Evolutionary conservation across 2,888 invertebrate species (phyloP).

Genomic region (Drosophila emarginata): DNA sequence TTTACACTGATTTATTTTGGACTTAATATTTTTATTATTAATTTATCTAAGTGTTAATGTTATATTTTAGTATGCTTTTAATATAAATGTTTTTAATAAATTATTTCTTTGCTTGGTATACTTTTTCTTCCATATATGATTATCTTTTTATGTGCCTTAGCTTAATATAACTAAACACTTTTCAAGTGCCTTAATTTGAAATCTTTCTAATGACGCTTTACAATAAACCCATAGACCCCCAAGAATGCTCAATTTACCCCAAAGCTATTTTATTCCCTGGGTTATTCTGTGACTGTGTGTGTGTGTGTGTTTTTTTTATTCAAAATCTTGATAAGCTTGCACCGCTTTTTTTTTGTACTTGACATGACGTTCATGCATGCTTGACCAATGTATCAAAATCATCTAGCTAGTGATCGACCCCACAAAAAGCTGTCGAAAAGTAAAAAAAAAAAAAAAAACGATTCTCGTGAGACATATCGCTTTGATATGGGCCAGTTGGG

Average conservation of each 20-base stretch:
- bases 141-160: too few species aligned
- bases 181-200: not conserved
- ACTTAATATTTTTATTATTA: too few species aligned
- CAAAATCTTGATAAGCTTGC: conserved; percentile 47
- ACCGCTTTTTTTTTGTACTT: conserved; percentile 39
- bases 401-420: conserved; percentile 22
- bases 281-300: not conserved
- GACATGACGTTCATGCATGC: conserved; percentile 65
- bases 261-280: conserved; percentile 10
- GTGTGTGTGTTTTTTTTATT: not conserved
- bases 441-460: conserved; percentile 3
- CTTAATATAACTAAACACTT: not conserved
- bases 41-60: too few species aligned
- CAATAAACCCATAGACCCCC: not conserved
- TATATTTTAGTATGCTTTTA: too few species aligned
- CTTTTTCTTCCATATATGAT: too few species aligned
- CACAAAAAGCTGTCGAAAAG: conserved; percentile 37
- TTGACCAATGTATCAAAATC: conserved; percentile 26
- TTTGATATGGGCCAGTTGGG: conserved; percentile 46
- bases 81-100: too few species aligned
- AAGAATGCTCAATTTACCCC: not conserved
- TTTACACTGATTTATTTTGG: too few species aligned
- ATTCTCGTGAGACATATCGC: conserved; percentile 61
- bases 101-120: too few species aligned
- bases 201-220: conserved; percentile 14